These are phyloP conservation scores for Sarcoramphus papa DNA, from an alignment of 2,797 vertebrate genomes.

Conservation along the genomic window DNA sequence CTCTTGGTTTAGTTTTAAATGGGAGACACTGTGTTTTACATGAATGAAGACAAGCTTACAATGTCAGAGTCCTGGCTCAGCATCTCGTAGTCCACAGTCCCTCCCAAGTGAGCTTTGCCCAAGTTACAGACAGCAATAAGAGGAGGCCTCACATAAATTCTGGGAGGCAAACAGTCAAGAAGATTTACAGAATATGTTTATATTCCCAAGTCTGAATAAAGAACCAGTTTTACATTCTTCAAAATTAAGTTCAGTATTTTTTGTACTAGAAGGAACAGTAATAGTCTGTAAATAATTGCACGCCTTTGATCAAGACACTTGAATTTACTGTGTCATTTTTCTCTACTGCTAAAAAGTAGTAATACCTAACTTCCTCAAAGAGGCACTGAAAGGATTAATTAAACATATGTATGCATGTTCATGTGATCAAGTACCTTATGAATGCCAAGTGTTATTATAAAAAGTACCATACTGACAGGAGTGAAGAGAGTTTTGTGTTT, in stretches of 20 bases:
- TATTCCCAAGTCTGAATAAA: neutral
- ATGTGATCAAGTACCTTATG: neutral
- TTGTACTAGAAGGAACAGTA: neutral
- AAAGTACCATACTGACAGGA: neutral
- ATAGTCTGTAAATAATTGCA: slow-evolving; percentile 20
- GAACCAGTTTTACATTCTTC: neutral
- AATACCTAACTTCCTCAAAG: slow-evolving; percentile 6
- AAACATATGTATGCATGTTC: neutral
- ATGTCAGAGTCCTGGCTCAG: neutral
- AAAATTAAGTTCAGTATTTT: neutral
- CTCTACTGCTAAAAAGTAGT: neutral
- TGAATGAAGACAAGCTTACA: neutral
- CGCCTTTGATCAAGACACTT: slow-evolving; percentile 15
- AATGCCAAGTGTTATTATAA: neutral
- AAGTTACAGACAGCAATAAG: neutral
- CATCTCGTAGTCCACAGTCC: neutral
- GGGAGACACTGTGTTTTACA: neutral
- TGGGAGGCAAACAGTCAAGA: neutral
- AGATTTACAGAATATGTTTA: neutral
- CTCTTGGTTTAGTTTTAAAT: neutral
- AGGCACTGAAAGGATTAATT: slow-evolving; percentile 18
- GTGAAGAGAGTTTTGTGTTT: neutral
- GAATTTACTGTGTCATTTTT: slow-evolving; percentile 1
- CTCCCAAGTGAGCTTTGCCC: neutral
- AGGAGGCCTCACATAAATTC: neutral